Evolutionary conservation across 2,888 invertebrate genomes (phyloP).

Genomic region (Oxyteleia sp.): DNA sequence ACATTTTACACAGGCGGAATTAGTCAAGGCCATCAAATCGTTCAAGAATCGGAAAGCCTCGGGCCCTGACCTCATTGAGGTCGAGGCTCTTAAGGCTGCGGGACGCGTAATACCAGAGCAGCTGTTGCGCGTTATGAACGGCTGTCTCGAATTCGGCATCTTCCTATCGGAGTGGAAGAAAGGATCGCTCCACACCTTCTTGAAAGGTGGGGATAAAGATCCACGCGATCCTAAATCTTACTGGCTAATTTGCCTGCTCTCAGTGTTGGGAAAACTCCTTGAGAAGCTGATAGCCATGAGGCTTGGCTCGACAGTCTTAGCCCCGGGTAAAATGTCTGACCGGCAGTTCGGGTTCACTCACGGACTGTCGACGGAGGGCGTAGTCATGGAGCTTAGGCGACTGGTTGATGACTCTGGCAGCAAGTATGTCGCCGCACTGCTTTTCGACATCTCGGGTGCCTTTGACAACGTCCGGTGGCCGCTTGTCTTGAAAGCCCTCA

Average conservation of each 20-base stretch:
- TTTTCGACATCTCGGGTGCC: constrained; percentile 72
- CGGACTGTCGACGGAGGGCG: constrained; percentile 59
- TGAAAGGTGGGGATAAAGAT: constrained; percentile 59
- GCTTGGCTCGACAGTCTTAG: constrained; percentile 40
- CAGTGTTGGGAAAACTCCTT: constrained; percentile 64
- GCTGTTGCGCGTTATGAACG: constrained; percentile 58
- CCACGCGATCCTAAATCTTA: constrained; percentile 56
- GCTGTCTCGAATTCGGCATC: constrained; percentile 58
- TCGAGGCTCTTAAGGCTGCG: constrained; percentile 53
- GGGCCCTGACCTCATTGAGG: constrained; percentile 67
- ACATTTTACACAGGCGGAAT: constrained; percentile 27
- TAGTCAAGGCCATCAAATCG: constrained; percentile 28
- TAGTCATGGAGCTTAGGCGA: constrained; percentile 27
- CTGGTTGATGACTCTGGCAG: not conserved
- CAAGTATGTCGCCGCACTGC: not conserved
- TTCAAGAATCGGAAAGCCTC: constrained; percentile 63
- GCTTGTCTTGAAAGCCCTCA: constrained; percentile 46
- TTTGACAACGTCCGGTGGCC: constrained; percentile 77
- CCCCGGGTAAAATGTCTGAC: constrained; percentile 44
- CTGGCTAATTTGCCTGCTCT: constrained; percentile 55
- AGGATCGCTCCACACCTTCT: constrained; percentile 53
- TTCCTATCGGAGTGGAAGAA: constrained; percentile 73
- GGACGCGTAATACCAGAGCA: constrained; percentile 9
- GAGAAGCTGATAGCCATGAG: constrained; percentile 49
- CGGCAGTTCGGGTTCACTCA: constrained; percentile 67